phyloP scores from a whole-genome alignment of 2,888 invertebrate species.

The Pristionchus maxplancki region DNA sequence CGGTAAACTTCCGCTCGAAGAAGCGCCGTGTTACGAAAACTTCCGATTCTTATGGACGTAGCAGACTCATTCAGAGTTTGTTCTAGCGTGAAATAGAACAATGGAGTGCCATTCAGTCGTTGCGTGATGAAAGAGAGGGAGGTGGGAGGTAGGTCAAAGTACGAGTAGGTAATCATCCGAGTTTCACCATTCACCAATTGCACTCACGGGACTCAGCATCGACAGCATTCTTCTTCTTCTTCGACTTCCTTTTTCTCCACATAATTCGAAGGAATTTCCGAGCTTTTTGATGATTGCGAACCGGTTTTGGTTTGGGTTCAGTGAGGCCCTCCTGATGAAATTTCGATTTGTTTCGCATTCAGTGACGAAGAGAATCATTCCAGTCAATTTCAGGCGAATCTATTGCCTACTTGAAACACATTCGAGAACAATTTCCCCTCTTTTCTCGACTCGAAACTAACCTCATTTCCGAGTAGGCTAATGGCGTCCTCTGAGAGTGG shows the following conservation, averaged over 20 bases:
- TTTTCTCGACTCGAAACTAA: not conserved
- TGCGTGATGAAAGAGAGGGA: not conserved
- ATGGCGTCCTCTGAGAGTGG: conserved; percentile 1
- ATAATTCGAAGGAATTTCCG: not conserved
- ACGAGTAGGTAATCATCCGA: not conserved
- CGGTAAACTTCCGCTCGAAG: not conserved
- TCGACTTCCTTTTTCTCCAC: not conserved
- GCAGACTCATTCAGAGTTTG: not conserved
- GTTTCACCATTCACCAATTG: not conserved
- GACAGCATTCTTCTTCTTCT: not conserved
- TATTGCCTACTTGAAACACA: not conserved
- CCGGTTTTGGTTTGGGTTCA: not conserved
- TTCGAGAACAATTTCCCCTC: not conserved
- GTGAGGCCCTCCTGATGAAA: not conserved
- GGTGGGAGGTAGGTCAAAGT: not conserved
- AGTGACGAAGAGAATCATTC: not conserved
- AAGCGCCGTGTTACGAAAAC: not conserved
- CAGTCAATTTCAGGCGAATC: not conserved
- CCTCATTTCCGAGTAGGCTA: conserved; percentile 32
- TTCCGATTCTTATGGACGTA: not conserved
- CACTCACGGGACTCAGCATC: not conserved
- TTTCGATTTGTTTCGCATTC: not conserved
- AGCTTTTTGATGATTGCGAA: not conserved
- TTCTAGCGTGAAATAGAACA: not conserved
- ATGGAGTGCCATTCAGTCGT: not conserved